phyloP scores from a whole-genome alignment of 1,140 invertebrate species.

The Choristoneura fumiferana region DNA sequence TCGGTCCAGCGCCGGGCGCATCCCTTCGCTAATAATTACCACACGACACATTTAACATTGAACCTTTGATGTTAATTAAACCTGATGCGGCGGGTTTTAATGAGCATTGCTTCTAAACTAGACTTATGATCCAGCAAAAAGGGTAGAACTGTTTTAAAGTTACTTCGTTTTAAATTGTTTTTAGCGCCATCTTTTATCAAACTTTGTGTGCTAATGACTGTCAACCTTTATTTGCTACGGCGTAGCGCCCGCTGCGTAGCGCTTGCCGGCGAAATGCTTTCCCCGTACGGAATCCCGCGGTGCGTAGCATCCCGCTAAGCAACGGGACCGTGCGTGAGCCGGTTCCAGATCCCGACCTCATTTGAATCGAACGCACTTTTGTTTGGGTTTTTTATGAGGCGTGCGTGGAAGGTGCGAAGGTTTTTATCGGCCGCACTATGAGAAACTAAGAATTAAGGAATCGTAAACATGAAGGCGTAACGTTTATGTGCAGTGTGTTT shows the following conservation, averaged over 20 bases:
- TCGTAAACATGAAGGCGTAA: too few relatives aligned
- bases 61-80: slow-evolving; percentile 34
- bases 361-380: slow-evolving; percentile 6
- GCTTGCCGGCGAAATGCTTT: slow-evolving; percentile 17
- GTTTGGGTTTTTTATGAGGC: slow-evolving; percentile 15
- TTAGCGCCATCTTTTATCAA: background rate
- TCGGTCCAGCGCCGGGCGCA: slow-evolving; percentile 14
- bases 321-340: slow-evolving; percentile 42
- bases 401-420: background rate
- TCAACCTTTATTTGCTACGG: background rate
- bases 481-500: too few relatives aligned
- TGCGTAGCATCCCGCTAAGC: slow-evolving; percentile 25
- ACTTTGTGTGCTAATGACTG: background rate
- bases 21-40: slow-evolving; percentile 26
- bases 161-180: background rate
- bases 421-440: background rate
- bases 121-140: background rate
- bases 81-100: slow-evolving; percentile 18
- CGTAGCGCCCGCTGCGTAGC: too few relatives aligned
- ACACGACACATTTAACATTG: slow-evolving; percentile 28
- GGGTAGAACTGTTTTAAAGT: background rate
- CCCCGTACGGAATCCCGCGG: background rate
- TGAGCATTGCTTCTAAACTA: slow-evolving; percentile 1
- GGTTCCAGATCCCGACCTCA: slow-evolving; percentile 10
- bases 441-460: too few relatives aligned